Base-by-base conservation (phyloP, 2,888 invertebrate genomes). In the Philopedon plagiatum region DNA sequence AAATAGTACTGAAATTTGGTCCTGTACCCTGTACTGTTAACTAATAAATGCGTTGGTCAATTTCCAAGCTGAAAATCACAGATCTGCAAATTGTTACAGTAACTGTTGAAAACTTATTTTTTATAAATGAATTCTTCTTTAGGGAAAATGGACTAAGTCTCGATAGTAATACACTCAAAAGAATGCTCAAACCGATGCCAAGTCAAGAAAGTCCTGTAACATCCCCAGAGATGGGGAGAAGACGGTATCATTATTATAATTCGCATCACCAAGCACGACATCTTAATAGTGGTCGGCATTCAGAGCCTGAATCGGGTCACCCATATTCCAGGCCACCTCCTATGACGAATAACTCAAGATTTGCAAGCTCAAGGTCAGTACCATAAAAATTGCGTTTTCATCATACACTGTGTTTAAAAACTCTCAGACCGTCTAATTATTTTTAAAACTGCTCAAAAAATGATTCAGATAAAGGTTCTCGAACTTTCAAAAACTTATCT, bases 101-200 rank as follows among this genome's bases (percentile, higher is more conserved):
- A n/a, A n/a, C n/a, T n/a, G n/a, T n/a, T n/a, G n/a, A n/a, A n/a
- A n/a, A n/a, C n/a, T n/a, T n/a, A n/a, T n/a, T n/a, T n/a, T n/a
- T n/a, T n/a, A n/a, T n/a, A n/a, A n/a, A n/a, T n/a, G n/a, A n/a
- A n/a, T n/a, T n/a, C n/a, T n/a, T n/a, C n/a, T 65, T 5, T 32
- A 75, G 75, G 62, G 75, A 75, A 41, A 70, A 71, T 70, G 86
- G 86, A 32, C 86, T 88, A 79, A 87, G 85, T 79, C 85, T 92
- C 86, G 95, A 95, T 85, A 93, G 93, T 81, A 93, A 92, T 83
- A 96, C 96, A 7, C 88, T 98, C 79, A 97, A 97, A 85, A 91
- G 95, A 76, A 96, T 98, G 95, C 88, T 98, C 79, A 96, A 97
- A 83, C 96, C 97, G 58, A 94, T 98, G 92, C 94, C 96, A 21